Evolutionary conservation across 1,140 invertebrate species (phyloP).

Genomic region (Formica selysi): DNA sequence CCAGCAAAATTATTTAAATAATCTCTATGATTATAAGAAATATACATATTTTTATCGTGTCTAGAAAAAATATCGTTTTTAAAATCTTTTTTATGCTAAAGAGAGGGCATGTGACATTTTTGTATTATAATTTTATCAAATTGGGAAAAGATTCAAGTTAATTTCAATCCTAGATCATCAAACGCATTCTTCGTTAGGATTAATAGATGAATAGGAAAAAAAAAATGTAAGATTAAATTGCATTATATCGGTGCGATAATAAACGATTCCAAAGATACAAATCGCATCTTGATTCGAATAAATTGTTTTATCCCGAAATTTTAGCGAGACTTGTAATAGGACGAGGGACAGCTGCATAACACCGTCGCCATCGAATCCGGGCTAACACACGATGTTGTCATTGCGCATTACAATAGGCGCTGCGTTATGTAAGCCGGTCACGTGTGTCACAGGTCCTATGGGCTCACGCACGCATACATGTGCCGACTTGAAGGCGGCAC

Average conservation of each 20-base stretch:
- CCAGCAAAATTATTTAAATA: not conserved
- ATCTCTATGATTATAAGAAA: not conserved
- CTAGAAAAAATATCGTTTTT: not conserved
- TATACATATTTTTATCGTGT: not conserved
- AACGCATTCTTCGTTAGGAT: not conserved
- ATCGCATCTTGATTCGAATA: constrained; percentile 10
- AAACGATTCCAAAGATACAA: not conserved
- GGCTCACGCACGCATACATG: constrained; percentile 72
- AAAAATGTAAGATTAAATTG: not conserved
- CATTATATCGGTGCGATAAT: not conserved
- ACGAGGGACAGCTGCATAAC: constrained; percentile 55
- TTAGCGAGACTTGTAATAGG: not conserved
- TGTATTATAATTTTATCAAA: not conserved
- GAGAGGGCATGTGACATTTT: not conserved
- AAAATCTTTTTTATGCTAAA: not conserved
- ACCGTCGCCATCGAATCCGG: constrained; percentile 47
- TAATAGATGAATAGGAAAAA: not conserved
- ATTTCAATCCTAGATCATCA: not conserved
- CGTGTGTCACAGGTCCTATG: constrained; percentile 69
- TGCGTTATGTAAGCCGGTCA: constrained; percentile 76
- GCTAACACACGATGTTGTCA: constrained; percentile 75
- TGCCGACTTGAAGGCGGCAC: constrained; percentile 26
- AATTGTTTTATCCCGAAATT: constrained; percentile 48
- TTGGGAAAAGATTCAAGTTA: not conserved
- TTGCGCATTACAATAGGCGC: constrained; percentile 73